phyloP scores from a whole-genome alignment of 2,797 vertebrate species.

The Zalophus californianus region DNA sequence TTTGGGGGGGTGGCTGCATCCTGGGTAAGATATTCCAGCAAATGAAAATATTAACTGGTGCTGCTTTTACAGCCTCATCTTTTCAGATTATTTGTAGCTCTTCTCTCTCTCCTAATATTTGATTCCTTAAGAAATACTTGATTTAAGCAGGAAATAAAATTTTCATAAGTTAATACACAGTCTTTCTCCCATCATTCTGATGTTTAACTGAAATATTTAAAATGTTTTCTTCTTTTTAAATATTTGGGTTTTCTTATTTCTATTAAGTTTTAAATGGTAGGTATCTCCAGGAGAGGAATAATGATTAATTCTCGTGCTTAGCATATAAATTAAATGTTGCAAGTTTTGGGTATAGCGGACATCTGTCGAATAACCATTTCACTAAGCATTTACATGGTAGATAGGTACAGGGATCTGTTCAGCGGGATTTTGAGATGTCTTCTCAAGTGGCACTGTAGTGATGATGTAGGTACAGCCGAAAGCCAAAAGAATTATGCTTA shows the following conservation, averaged over 20 bases:
- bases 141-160: conserved; percentile 22
- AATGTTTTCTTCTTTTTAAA: neutral
- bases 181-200: neutral
- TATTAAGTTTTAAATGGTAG: conserved; percentile 45
- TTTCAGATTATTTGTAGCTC: conserved; percentile 16
- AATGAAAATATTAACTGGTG: neutral
- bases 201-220: conserved; percentile 44
- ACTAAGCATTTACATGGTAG: neutral
- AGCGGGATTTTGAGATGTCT: conserved; percentile 25
- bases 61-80: neutral
- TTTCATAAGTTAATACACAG: neutral
- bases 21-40: neutral
- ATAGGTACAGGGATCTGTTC: neutral
- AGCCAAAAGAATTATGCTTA: conserved; percentile 8
- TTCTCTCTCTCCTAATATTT: neutral
- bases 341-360: neutral
- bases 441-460: neutral
- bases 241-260: conserved; percentile 34
- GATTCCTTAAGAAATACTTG: conserved; percentile 54
- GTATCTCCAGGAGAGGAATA: neutral
- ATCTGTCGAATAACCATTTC: conserved; percentile 45
- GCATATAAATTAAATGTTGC: neutral
- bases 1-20: neutral
- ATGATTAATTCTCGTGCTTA: neutral
- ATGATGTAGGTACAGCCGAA: neutral